Conservation (phyloP, 2,888 invertebrate genomes). For the Rhimphoctona megacephalus region DNA sequence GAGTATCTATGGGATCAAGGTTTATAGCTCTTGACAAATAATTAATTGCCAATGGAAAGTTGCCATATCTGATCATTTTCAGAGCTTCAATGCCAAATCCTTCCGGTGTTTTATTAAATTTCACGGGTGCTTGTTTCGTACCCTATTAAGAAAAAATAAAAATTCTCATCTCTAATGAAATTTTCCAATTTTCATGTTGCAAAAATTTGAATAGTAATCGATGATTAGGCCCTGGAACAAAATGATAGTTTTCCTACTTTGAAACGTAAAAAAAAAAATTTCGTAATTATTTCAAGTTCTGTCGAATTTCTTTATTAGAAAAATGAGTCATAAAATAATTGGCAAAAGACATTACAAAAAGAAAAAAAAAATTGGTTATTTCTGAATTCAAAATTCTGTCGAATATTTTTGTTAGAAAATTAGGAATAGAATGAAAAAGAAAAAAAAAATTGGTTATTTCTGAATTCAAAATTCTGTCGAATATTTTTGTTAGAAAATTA, state of each 20-base stretch:
- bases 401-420: too few relatives aligned
- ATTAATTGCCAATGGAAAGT: constrained; percentile 62
- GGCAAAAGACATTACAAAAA: too few relatives aligned
- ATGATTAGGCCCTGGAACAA: too few relatives aligned
- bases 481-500: not conserved
- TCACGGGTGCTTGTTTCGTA: constrained; percentile 36
- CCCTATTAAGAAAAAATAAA: constrained; percentile 31
- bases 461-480: not conserved
- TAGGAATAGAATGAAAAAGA: too few relatives aligned
- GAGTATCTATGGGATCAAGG: constrained; percentile 58
- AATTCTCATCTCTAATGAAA: not conserved
- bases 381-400: not conserved
- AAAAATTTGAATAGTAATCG: not conserved
- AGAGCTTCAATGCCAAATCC: constrained; percentile 62
- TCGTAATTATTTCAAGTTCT: not conserved
- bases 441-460: not conserved
- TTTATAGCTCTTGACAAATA: constrained; percentile 66
- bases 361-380: not conserved
- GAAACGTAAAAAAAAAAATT: not conserved
- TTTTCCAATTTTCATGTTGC: not conserved
- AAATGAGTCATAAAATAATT: too few relatives aligned
- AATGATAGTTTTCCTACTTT: too few relatives aligned
- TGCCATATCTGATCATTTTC: constrained; percentile 44
- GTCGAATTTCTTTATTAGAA: too few relatives aligned
- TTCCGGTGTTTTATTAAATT: constrained; percentile 60